phyloP scores from a whole-genome alignment of 1,140 invertebrate species.

The Drosophila lini region DNA sequence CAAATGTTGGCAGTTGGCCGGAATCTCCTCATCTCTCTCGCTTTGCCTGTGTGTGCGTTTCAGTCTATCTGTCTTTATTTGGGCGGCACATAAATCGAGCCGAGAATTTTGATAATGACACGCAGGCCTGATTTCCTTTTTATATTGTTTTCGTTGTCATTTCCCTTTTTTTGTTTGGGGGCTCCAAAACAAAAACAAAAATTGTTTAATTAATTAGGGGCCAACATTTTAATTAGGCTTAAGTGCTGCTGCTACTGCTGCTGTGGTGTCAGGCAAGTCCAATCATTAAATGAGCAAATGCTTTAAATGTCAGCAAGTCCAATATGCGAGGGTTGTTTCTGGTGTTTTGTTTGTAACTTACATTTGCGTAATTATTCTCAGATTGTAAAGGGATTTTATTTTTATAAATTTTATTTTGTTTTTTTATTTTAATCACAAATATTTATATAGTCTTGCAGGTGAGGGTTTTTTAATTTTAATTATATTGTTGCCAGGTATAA shows the following conservation, averaged over 20 bases:
- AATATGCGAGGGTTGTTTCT: conserved; percentile 20
- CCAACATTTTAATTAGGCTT: conserved; percentile 78
- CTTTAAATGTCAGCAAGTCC: conserved; percentile 58
- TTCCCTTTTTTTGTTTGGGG: conserved; percentile 17
- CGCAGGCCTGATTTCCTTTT: conserved; percentile 39
- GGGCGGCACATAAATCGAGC: conserved; percentile 68
- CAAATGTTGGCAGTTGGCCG: conserved; percentile 49
- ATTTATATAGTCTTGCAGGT: too few species aligned
- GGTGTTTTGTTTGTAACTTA: background rate
- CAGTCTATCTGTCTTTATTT: conserved; percentile 41
- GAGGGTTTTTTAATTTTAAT: too few species aligned
- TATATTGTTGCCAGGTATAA: too few species aligned
- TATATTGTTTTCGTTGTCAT: conserved; percentile 12
- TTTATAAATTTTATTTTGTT: background rate
- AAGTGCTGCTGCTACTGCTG: conserved; percentile 59
- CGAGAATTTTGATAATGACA: conserved; percentile 72
- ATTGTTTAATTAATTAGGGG: conserved; percentile 78
- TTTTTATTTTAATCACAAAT: too few species aligned
- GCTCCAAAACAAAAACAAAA: conserved; percentile 24
- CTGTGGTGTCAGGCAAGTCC: conserved; percentile 20
- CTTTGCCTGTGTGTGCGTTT: background rate
- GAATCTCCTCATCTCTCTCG: background rate
- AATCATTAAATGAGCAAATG: conserved; percentile 68
- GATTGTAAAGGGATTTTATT: too few species aligned
- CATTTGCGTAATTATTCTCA: too few species aligned